Base-by-base conservation (phyloP, 64 coral and sea anemone species). In the Porites lutea region DNA sequence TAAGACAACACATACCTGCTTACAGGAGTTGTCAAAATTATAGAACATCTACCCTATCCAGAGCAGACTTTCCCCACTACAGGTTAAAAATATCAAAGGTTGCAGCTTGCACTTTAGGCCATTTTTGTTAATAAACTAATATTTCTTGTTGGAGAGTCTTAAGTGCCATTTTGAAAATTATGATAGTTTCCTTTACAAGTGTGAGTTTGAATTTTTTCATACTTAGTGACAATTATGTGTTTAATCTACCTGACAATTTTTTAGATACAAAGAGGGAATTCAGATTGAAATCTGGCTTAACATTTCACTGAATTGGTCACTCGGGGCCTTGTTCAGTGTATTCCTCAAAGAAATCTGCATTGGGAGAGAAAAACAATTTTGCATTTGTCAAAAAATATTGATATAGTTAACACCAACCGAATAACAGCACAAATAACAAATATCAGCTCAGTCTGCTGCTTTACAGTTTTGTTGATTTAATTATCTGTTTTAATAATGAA, bases 391-490 rank as follows among this genome's bases (percentile, higher is more conserved):
- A 72, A 72, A 37, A 37, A 37, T 37, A 72, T 72, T 72, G 69
- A 23, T 72, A 72, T 72, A 72, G 69, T 72, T 72, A 72, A 72
- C 69, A 72, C 69, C 69, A 72, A 72, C 16, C 69, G 8, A 67
- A 67, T 21, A 72, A 72, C 21, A 37, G 27, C 1, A 37, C 27
- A 37, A 37, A 37, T 37, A 37, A 37, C 27, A 37, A 37, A 37
- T 37, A 72, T 72, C 69, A 72, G 69, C 69, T 72, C 69, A 72
- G 69, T 72, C n/a, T 72, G 69, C 69, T 72, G 20, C 1, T 72
- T 72, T 72, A 72, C 69, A 72, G 69, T 72, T 20, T 72, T 72
- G 69, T 72, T 18, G 69, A 72, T 72, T 72, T 72, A 72, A n/a
- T n/a, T 72, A 15, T 72, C 1, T 20, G 69, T 72, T 23, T 72